Percentiles rank a stretch among this genome's conserved stretches.
phyloP scores from a whole-genome alignment of 2,797 vertebrate species.

The Hippocampus kuda region DNA sequence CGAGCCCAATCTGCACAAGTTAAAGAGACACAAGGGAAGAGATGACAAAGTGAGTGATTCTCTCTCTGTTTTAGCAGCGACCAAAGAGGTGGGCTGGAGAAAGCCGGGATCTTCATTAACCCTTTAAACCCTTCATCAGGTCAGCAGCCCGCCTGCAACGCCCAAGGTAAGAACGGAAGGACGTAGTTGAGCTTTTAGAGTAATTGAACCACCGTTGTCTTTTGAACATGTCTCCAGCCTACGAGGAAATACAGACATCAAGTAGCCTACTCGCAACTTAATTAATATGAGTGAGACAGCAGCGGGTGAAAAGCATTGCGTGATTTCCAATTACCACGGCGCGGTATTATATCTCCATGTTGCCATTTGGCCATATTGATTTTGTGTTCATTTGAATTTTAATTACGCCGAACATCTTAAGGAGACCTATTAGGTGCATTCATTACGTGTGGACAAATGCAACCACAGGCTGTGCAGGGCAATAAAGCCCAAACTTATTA shows the following conservation, averaged over 20 bases:
- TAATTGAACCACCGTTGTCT: slow-evolving; percentile 13
- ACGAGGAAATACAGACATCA: slow-evolving; percentile 10
- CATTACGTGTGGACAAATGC: neutral
- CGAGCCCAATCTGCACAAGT: slow-evolving; percentile 1
- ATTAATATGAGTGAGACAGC: slow-evolving; percentile 1
- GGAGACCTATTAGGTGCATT: neutral
- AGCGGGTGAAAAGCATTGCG: neutral
- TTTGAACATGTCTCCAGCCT: slow-evolving; percentile 14
- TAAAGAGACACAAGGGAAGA: slow-evolving; percentile 20
- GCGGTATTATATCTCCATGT: neutral
- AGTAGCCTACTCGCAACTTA: neutral
- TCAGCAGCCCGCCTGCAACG: slow-evolving; percentile 41
- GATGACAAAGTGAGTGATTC: slow-evolving; percentile 31
- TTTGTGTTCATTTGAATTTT: slow-evolving; percentile 3
- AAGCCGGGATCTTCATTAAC: slow-evolving; percentile 59
- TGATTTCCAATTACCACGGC: slow-evolving; percentile 3
- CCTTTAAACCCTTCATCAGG: slow-evolving; percentile 64
- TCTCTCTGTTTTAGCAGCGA: slow-evolving; percentile 40
- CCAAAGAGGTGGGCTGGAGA: slow-evolving; percentile 42
- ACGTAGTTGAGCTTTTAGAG: slow-evolving; percentile 16
- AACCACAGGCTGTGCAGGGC: slow-evolving; percentile 6
- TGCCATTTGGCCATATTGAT: slow-evolving; percentile 4
- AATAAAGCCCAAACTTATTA: slow-evolving; percentile 20
- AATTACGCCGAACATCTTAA: slow-evolving; percentile 1
- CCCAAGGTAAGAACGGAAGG: slow-evolving; percentile 34